Evolutionary conservation across 92 coral and sea anemone genomes (phyloP), one percentile per base, ranked within the genome.

Genomic region (Virgularia gustaviana): DNA sequence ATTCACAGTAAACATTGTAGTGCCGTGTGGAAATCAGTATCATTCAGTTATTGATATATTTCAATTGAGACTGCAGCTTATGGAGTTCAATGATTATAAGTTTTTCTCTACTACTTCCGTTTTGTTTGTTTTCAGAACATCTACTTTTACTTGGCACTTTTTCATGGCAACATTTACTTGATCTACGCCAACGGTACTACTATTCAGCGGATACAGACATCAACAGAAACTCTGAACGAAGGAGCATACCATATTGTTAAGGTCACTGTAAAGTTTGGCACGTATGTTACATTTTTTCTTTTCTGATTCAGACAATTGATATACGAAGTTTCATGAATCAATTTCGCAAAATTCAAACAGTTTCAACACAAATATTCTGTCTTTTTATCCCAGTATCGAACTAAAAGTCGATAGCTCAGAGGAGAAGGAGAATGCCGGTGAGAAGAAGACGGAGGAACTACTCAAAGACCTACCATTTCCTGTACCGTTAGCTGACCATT

Each of bases 141-240:
- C 54, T 75, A 63, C 75, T 86, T 94, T 81, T 94, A 86, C 32
- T 51, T 94, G 43, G 94, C 94, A 5, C 77, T 94, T 20, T 86
- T 94, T 74, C 99, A 94, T 41, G 99, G 96, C 27, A 94, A 94
- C 65, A 65, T 94, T 49, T 94, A 63, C 51, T 44, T 89, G 65
- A 77, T 86, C 9, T 74, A 80, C 62, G 70, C 78, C 70, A 39
- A 62, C 11, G 83, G 74, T 54, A 73, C 71, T 71, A 55, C 73
- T 2, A 74, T 71, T 31, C 13, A 43, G 3, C 58, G 38, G 27
- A 27, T 76, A 18, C 75, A 38, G 34, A 89, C 94, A 27, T 15
- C 42, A 4, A 75, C 49, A 19, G 83, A 89, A 58, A 94, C 96
- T 22, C 90, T 89, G 22, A 94, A 89, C 30, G 94, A 89, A 57